Evolutionary conservation across 2,113 vertebrate species (phyloP).

Genomic region (Ptyas mucosa): DNA sequence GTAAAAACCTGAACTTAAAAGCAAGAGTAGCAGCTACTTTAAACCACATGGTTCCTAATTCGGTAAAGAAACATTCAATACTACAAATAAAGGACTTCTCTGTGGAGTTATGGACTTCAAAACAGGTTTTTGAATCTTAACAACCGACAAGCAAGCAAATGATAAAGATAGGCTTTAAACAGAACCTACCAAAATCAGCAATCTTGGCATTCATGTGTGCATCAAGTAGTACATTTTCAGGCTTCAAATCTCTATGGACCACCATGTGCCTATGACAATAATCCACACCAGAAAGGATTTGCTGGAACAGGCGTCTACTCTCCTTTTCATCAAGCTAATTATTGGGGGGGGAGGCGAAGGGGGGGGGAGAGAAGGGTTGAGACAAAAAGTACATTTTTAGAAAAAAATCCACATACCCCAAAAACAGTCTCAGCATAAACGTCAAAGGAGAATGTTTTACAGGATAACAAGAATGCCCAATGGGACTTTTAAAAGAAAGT

Average conservation of each 20-base stretch:
- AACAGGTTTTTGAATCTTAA: not conserved
- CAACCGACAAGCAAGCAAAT: not conserved
- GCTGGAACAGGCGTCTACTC: slow-evolving; percentile 93
- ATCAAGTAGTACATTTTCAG: slow-evolving; percentile 97
- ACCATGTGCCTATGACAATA: slow-evolving; percentile 99
- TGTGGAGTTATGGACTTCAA: not conserved
- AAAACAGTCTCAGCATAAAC: not conserved
- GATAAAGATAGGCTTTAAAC: not conserved
- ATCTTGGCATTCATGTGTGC: slow-evolving; percentile 99
- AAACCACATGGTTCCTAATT: not conserved
- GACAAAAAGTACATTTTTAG: not conserved
- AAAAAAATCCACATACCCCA: not conserved
- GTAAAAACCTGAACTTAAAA: not conserved
- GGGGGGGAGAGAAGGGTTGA: not conserved
- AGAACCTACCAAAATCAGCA: slow-evolving; percentile 89
- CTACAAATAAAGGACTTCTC: not conserved
- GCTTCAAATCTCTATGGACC: slow-evolving; percentile 96
- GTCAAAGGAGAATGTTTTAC: not conserved
- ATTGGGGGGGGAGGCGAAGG: not conserved
- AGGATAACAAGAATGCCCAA: not conserved
- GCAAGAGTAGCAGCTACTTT: not conserved
- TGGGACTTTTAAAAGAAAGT: not conserved
- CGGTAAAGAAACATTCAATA: not conserved
- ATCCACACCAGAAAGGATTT: slow-evolving; percentile 97
- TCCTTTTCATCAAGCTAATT: slow-evolving; percentile 94